phyloP scores from a whole-genome alignment of 2,797 vertebrate genomes.

The Pangasius djambal region DNA sequence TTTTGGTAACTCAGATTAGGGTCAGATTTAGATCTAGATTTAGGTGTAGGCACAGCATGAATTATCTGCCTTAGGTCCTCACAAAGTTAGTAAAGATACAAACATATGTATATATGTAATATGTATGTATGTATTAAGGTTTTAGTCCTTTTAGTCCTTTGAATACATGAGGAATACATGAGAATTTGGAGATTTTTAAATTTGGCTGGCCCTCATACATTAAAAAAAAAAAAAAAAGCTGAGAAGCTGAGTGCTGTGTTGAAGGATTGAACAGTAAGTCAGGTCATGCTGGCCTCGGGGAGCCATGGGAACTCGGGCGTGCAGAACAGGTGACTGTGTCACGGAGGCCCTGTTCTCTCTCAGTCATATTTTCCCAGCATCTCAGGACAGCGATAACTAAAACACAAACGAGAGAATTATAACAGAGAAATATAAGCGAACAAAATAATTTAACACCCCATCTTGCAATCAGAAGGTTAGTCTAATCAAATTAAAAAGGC shows the following conservation, averaged over 20 bases:
- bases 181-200: neutral
- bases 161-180: neutral
- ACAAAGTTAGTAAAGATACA: neutral
- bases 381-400: slow-evolving; percentile 27
- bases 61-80: neutral
- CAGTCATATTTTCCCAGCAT: slow-evolving; percentile 51
- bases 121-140: neutral
- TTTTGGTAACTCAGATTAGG: neutral
- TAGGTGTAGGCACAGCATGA: neutral
- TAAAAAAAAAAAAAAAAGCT: neutral
- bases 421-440: neutral
- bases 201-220: neutral
- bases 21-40: neutral
- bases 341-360: slow-evolving; percentile 64
- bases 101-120: neutral
- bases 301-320: slow-evolving; percentile 77
- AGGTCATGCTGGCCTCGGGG: slow-evolving; percentile 64
- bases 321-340: slow-evolving; percentile 80
- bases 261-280: slow-evolving; percentile 33
- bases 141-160: neutral
- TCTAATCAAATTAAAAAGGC: neutral
- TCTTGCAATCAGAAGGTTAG: neutral
- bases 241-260: neutral
- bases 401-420: neutral
- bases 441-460: neutral